Evolutionary conservation across 2,888 invertebrate genomes (phyloP).

Genomic region (Poecilobothrus nobilitatus): DNA sequence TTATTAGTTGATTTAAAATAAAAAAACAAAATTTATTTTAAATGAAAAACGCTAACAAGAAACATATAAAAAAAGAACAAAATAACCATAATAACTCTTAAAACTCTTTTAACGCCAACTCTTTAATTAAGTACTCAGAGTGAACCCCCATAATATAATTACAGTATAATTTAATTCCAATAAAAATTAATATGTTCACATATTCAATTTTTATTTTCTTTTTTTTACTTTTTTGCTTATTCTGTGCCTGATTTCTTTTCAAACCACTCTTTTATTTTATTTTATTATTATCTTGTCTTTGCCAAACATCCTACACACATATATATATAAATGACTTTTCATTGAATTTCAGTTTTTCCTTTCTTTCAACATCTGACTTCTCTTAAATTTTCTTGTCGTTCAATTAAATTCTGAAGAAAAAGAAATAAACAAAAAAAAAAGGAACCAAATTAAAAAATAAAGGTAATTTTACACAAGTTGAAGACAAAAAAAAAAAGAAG

Average conservation of each 20-base stretch:
- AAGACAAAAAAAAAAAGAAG: too few relatives aligned
- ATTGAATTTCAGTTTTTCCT: not conserved
- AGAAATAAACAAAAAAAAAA: not conserved
- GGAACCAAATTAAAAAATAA: not conserved
- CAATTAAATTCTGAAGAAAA: not conserved
- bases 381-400: not conserved
- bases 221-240: not conserved
- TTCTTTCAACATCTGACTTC: not conserved
- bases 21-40: too few relatives aligned
- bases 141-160: not conserved
- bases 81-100: too few relatives aligned
- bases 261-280: not conserved
- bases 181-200: not conserved
- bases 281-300: not conserved
- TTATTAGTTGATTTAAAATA: too few relatives aligned
- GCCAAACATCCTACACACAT: too few relatives aligned
- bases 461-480: not conserved
- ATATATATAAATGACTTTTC: too few relatives aligned
- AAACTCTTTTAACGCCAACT: not conserved
- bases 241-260: not conserved
- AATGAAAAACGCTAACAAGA: too few relatives aligned
- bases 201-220: not conserved
- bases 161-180: not conserved
- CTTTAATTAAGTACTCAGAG: not conserved
- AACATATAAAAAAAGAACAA: too few relatives aligned